Base-by-base conservation (phyloP, 2,888 invertebrate genomes). In the Buathra laborator region DNA sequence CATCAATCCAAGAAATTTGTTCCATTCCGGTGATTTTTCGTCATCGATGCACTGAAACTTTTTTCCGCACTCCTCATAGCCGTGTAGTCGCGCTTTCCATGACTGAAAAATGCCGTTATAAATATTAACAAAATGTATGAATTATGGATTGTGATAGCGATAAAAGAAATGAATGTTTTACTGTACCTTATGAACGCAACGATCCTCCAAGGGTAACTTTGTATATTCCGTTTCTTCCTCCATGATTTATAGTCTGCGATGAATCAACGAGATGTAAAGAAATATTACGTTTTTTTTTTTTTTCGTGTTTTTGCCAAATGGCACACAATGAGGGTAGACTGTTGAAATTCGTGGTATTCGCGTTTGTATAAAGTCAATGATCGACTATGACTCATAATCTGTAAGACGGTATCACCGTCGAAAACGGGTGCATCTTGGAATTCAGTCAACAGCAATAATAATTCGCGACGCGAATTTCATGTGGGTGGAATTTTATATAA, bases 61-160 rank as follows among this genome's bases (percentile, higher is more conserved):
- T 93, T 98, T 99, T 7, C 97, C 96, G 0, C 98, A 97, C 93
- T 99, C 99, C 94, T 99, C 99, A 90, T 99, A 99, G 0, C 99
- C 99, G 88, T 97, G 97, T 1, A 99, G 95, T 87, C 99, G 96
- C 4, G 99, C 99, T 94, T 99, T 99, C 99, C 99, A 99, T 79
- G 97, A 94, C 96, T 96, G 90, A 46, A 91, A 78, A 24, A 67
- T 16, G 68, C 10, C 9, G 0, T 53, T 81, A 29, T 83, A 81
- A 89, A 77, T 74, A 84, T 81, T 44, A 64, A 14, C 6, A 67
- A 51, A 75, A 12, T 53, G 3, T 0, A 19, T 10, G 12, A 48
- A 64, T 64, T 56, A 56, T 64, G 32, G n/a, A 56, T 29, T 53
- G 51, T 62, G 64, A 77, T 48, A 24, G 12, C 12, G 37, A 37